Percentiles rank a stretch among this genome's conserved stretches.
These are phyloP conservation scores for Xenops minutus DNA, from an alignment of 2,797 vertebrate genomes.

Conservation along the genomic window DNA sequence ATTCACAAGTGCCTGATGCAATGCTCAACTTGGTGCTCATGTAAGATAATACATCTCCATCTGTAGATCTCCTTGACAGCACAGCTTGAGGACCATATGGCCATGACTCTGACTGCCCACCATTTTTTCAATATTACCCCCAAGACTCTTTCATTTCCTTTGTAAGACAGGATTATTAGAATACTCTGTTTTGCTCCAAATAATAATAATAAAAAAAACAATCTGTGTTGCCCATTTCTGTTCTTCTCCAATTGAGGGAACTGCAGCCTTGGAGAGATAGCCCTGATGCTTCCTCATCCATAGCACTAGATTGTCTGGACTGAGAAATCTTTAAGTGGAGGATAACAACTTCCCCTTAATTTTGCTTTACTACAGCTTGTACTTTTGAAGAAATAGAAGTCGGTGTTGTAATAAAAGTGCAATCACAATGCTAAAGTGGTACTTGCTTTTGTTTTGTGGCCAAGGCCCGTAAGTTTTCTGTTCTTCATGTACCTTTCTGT, in stretches of 20 bases:
- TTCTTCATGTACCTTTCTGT: neutral
- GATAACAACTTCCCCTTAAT: neutral
- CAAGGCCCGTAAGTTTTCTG: neutral
- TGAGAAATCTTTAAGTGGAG: neutral
- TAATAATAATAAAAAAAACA: neutral
- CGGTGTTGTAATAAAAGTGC: neutral
- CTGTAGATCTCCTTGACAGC: constrained; percentile 63
- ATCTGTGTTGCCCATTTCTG: neutral
- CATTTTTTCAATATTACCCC: constrained; percentile 64
- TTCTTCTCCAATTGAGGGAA: neutral
- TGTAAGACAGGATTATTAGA: constrained; percentile 46
- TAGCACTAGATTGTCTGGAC: neutral
- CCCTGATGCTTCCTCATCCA: neutral
- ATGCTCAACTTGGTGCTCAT: constrained; percentile 49
- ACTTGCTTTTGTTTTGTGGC: neutral
- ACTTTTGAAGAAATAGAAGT: neutral
- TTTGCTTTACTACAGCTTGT: neutral
- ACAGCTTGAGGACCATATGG: constrained; percentile 74
- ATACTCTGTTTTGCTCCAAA: constrained; percentile 35
- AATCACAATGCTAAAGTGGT: neutral
- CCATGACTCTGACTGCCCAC: constrained; percentile 63
- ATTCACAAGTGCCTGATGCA: constrained; percentile 53
- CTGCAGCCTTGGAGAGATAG: neutral
- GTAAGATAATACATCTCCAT: constrained; percentile 66
- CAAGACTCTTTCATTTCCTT: constrained; percentile 58